Conservation (phyloP, 2,888 invertebrate species). For the Calliphora vomitoria region DNA sequence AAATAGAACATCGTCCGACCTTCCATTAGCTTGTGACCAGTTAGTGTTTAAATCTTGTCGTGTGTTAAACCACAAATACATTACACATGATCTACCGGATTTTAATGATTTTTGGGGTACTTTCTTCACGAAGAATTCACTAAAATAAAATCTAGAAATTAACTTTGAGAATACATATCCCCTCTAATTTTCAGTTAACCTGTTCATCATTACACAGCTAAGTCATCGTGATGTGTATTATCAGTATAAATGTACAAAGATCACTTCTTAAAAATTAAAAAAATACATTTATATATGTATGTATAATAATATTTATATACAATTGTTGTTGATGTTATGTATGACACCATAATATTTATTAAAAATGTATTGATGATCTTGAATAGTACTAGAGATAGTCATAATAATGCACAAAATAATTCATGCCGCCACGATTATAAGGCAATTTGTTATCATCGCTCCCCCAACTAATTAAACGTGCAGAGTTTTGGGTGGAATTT, state of each 20-base stretch:
- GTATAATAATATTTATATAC: too few relatives aligned
- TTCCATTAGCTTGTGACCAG: too few relatives aligned
- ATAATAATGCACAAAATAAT: neutral
- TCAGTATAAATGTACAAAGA: neutral
- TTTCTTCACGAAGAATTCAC: too few relatives aligned
- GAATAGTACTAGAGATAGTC: neutral
- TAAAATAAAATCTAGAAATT: too few relatives aligned
- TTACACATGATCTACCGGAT: too few relatives aligned
- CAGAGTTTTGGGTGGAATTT: too few relatives aligned
- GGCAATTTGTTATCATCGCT: conserved; percentile 3
- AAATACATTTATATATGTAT: neutral
- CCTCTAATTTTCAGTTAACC: neutral
- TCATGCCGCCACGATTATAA: neutral
- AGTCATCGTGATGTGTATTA: conserved; percentile 5
- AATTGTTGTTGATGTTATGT: neutral
- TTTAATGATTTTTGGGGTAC: too few relatives aligned
- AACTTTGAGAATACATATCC: too few relatives aligned
- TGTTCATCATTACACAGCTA: too few relatives aligned
- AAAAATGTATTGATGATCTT: neutral
- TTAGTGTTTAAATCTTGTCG: too few relatives aligned
- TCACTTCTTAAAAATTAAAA: conserved; percentile 1
- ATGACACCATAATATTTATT: neutral
- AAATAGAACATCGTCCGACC: too few relatives aligned
- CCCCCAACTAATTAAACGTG: neutral
- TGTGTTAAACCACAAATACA: too few relatives aligned